These are phyloP conservation scores for Panthera leo DNA, from an alignment of 2,113 vertebrate species.

Conservation along the genomic window DNA sequence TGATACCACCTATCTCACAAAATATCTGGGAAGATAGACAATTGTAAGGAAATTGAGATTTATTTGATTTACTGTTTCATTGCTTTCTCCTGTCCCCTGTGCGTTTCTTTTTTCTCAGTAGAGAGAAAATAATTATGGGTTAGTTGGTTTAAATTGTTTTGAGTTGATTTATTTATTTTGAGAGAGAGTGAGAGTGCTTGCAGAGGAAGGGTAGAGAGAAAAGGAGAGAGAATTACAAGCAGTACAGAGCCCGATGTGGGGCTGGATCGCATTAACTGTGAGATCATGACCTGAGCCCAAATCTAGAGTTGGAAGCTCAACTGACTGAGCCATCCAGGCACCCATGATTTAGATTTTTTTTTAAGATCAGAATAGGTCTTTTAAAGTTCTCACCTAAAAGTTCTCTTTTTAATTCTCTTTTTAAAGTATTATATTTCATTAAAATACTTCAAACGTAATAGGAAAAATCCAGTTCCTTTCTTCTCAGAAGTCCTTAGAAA, in stretches of 20 bases:
- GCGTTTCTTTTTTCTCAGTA: background rate
- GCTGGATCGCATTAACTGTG: no score
- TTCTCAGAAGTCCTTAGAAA: background rate
- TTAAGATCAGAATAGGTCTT: background rate
- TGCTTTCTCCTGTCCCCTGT: background rate
- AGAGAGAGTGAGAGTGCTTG: no score
- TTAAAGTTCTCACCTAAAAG: slow-evolving; percentile 5
- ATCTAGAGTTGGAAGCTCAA: no score
- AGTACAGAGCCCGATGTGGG: no score
- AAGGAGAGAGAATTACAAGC: no score
- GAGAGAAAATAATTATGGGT: background rate
- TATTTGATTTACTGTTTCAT: background rate
- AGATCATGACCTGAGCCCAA: no score
- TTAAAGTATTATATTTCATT: background rate
- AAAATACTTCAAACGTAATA: slow-evolving; percentile 10
- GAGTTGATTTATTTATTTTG: background rate
- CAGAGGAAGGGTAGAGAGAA: no score
- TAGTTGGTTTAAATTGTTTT: background rate
- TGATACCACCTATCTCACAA: background rate
- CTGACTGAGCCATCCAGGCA: no score
- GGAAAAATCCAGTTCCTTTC: background rate
- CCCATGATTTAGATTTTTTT: background rate
- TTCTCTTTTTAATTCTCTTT: slow-evolving; percentile 19
- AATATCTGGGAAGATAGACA: background rate
- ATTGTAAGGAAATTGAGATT: background rate